Percentiles rank a stretch among this genome's conserved stretches.
Evolutionary conservation across 2,888 invertebrate species (phyloP).

Genomic region (Lithophane leautieri): DNA sequence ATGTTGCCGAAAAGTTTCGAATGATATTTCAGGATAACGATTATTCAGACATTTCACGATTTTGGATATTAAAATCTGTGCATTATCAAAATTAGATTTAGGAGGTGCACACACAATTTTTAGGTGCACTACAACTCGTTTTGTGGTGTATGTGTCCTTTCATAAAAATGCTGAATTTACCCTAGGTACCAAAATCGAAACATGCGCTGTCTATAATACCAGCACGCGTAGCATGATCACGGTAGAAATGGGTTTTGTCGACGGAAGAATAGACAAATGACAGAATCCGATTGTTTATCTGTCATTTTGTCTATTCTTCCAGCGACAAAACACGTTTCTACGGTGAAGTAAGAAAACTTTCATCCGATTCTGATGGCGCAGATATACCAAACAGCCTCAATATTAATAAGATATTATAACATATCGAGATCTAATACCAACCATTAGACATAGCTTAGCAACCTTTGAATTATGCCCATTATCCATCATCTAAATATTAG

Average conservation of each 20-base stretch:
- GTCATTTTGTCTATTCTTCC: no score
- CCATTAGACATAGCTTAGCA: slow-evolving; percentile 31
- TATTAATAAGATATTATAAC: slow-evolving; percentile 43
- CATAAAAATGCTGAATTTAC: neutral
- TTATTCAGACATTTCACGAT: slow-evolving; percentile 6
- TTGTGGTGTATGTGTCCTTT: neutral
- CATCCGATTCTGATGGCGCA: neutral
- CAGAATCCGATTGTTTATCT: no score
- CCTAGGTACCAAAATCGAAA: neutral
- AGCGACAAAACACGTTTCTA: no score
- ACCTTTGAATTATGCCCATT: slow-evolving; percentile 21
- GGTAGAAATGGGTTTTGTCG: no score
- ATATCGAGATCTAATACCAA: slow-evolving; percentile 54
- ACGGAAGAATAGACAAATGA: no score
- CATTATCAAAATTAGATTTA: neutral
- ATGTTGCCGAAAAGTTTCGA: slow-evolving; percentile 9
- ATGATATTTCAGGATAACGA: neutral
- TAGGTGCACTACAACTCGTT: neutral
- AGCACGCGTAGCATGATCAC: no score
- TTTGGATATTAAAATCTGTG: slow-evolving; percentile 3
- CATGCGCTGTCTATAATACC: no score
- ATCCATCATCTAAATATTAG: slow-evolving; percentile 32
- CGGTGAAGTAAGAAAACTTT: neutral
- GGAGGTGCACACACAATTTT: neutral
- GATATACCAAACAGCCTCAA: slow-evolving; percentile 35